Percentiles rank a stretch among this genome's conserved stretches.
Conservation (phyloP, 2,888 invertebrate species). For the Rhimphoctona megacephalus region DNA sequence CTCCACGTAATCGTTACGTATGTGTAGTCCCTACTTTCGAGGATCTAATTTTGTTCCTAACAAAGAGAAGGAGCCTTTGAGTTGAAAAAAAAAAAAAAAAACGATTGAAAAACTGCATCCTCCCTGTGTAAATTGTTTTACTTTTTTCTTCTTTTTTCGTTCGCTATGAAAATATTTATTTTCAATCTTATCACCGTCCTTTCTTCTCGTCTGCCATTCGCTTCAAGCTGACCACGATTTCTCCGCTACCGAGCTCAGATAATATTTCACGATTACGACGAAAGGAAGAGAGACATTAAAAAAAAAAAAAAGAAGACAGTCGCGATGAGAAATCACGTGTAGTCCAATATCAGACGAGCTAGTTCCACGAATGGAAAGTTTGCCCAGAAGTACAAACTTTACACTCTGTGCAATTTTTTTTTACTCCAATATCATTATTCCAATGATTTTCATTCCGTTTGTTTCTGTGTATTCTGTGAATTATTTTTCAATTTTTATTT, state of each 20-base stretch:
- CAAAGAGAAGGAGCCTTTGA: background rate
- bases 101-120: background rate
- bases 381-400: background rate
- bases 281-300: background rate
- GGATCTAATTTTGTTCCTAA: background rate
- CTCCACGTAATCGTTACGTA: constrained; percentile 10
- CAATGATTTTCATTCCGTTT: no score
- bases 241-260: constrained; percentile 51
- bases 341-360: constrained; percentile 8
- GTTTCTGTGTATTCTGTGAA: no score
- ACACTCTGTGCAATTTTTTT: background rate
- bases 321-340: constrained; percentile 24
- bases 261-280: constrained; percentile 33
- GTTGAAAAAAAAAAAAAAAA: background rate
- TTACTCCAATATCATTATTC: no score
- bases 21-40: background rate
- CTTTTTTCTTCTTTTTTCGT: background rate
- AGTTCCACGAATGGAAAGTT: constrained; percentile 7
- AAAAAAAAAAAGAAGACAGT: background rate
- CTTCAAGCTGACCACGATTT: constrained; percentile 53
- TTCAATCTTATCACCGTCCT: background rate
- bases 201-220: constrained; percentile 12
- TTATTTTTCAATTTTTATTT: no score
- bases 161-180: background rate
- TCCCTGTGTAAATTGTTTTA: background rate